A percentile compares a stretch with the other conserved stretches of the same genome.
These are phyloP conservation scores for Puma concolor DNA, from an alignment of 2,113 vertebrate species.

Conservation along the genomic window DNA sequence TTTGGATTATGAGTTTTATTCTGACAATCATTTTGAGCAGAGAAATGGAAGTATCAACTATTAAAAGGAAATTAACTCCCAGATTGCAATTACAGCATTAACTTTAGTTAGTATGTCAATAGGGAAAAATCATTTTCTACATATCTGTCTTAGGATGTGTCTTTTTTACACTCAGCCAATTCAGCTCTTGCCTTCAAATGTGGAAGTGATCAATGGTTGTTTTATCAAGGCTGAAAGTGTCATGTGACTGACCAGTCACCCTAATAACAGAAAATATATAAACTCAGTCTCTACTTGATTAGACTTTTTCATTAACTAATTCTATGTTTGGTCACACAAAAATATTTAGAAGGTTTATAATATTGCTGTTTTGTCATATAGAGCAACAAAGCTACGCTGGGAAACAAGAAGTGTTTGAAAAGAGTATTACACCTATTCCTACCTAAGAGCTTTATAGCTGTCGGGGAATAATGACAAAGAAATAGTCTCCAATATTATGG, in stretches of 20 bases:
- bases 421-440: background rate
- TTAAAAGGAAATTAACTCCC: slow-evolving; percentile 66
- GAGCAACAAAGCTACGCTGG: background rate
- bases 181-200: background rate
- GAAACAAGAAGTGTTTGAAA: background rate
- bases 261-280: background rate
- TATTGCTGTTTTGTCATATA: background rate
- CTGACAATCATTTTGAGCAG: slow-evolving; percentile 48
- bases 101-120: slow-evolving; percentile 46
- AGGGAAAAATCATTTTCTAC: background rate
- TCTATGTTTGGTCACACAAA: background rate
- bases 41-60: slow-evolving; percentile 53
- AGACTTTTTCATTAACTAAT: background rate
- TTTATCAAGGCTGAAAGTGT: background rate
- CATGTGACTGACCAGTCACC: background rate
- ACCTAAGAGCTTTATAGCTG: background rate
- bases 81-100: slow-evolving; percentile 58
- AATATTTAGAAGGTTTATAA: background rate
- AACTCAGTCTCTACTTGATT: background rate
- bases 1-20: slow-evolving; percentile 52
- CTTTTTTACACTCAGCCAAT: background rate
- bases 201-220: slow-evolving; percentile 11
- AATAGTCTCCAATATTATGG: background rate
- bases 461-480: background rate
- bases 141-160: slow-evolving; percentile 37